Percentiles rank a stretch among this genome's conserved stretches.
phyloP scores from a whole-genome alignment of 1,140 invertebrate species.

The Drosophila lacteicornis region DNA sequence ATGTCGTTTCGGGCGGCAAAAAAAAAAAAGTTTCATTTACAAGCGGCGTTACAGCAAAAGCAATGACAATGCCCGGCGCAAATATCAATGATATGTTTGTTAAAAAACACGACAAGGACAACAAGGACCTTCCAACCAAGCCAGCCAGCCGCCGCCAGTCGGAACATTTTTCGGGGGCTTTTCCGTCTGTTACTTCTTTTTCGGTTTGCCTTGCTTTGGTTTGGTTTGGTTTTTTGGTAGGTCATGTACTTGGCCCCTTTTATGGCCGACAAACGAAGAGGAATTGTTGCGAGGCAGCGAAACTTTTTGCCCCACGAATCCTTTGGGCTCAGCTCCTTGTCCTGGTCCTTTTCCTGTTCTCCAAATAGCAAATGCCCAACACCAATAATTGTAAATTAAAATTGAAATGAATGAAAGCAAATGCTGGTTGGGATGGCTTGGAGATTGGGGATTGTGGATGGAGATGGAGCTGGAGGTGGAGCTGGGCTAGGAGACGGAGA shows the following conservation, averaged over 20 bases:
- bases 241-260: constrained; percentile 64
- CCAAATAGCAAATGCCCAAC: constrained; percentile 2
- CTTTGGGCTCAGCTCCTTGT: constrained; percentile 45
- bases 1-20: constrained; percentile 55
- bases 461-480: background rate
- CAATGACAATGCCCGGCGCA: constrained; percentile 64
- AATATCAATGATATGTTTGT: constrained; percentile 83
- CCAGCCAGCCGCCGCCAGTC: constrained; percentile 29
- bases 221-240: constrained; percentile 34
- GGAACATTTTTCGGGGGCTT: constrained; percentile 40
- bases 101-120: constrained; percentile 75
- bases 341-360: constrained; percentile 22
- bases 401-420: constrained; percentile 71
- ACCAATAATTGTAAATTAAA: constrained; percentile 81
- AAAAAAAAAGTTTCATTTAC: constrained; percentile 74
- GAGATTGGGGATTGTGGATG: background rate
- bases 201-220: constrained; percentile 5
- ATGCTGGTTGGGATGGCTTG: constrained; percentile 8
- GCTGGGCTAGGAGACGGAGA: background rate
- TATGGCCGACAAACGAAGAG: constrained; percentile 22
- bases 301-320: constrained; percentile 44
- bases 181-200: constrained; percentile 6
- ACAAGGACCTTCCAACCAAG: constrained; percentile 51
- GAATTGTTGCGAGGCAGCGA: constrained; percentile 27
- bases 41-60: constrained; percentile 46